Conservation (phyloP, 2,113 vertebrate genomes). For the Mus pahari region DNA sequence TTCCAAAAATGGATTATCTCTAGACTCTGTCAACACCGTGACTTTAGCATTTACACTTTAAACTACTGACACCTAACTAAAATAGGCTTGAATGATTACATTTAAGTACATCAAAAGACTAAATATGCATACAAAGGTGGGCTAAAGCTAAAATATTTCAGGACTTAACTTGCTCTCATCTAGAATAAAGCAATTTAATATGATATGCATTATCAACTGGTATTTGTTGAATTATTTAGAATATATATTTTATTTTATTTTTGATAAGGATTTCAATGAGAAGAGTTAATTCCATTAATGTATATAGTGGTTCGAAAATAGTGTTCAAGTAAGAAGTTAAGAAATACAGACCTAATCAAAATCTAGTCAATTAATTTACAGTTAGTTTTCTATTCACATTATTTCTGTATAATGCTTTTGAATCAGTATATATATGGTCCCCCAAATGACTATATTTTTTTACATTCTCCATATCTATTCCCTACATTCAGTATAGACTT, state of each 20-base stretch:
- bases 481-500: neutral
- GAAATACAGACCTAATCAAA: neutral
- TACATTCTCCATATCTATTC: neutral
- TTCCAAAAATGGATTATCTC: neutral
- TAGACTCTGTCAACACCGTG: neutral
- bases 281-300: neutral
- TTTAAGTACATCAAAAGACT: neutral
- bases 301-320: neutral
- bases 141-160: neutral
- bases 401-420: neutral
- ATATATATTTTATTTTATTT: neutral
- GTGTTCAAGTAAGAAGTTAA: neutral
- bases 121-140: neutral
- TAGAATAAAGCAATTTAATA: neutral
- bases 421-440: neutral
- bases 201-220: neutral
- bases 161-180: neutral
- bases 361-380: neutral
- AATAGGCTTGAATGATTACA: neutral
- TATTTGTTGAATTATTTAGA: neutral
- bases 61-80: neutral
- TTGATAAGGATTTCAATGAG: conserved; percentile 9
- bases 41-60: neutral
- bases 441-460: neutral
- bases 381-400: neutral